Evolutionary conservation across 2,888 invertebrate genomes (phyloP).

Genomic region (Melinopterus prodromus): DNA sequence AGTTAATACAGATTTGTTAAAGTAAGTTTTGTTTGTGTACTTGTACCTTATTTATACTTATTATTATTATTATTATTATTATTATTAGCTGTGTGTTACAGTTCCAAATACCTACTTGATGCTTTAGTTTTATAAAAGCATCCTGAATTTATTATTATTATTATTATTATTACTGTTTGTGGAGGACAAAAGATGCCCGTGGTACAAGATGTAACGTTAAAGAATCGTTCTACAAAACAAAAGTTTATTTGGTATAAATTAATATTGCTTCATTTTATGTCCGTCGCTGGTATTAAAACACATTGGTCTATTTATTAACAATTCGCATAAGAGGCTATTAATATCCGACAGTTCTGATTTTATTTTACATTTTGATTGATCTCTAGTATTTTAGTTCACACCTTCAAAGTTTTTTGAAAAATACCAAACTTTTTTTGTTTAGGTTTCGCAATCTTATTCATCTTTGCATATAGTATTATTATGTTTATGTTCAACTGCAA

Average conservation of each 20-base stretch:
- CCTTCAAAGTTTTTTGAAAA: conserved; percentile 31
- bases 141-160: neutral
- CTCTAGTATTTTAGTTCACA: conserved; percentile 30
- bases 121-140: neutral
- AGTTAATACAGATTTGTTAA: neutral
- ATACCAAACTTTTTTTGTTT: neutral
- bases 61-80: neutral
- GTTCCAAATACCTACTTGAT: neutral
- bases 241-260: conserved; percentile 5
- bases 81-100: neutral
- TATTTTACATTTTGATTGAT: conserved; percentile 31
- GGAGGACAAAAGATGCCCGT: neutral
- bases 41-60: neutral
- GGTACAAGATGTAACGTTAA: too few relatives aligned
- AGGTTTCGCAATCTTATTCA: neutral
- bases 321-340: neutral
- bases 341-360: conserved; percentile 16
- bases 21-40: neutral
- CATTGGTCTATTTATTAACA: conserved; percentile 12
- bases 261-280: neutral
- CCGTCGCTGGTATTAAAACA: conserved; percentile 18
- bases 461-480: conserved; percentile 32
- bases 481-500: conserved; percentile 27
- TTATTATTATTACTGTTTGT: neutral
- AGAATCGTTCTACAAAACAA: too few relatives aligned